Conservation (phyloP, 2,888 invertebrate species). For the Arctia plantaginis region DNA sequence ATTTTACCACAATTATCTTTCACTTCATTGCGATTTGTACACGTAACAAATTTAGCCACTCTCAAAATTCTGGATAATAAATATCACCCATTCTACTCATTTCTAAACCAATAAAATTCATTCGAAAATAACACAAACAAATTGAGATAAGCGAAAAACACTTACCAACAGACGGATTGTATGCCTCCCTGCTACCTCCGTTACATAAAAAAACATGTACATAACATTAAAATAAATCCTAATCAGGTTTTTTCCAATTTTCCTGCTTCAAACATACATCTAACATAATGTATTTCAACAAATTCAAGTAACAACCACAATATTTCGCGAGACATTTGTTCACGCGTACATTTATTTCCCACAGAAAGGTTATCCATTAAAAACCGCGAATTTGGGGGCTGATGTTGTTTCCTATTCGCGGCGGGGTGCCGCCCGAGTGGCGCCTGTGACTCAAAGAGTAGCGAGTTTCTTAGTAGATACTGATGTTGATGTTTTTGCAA, state of each 20-base stretch:
- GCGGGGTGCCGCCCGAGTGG: slow-evolving; percentile 49
- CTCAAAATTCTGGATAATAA: too few relatives aligned
- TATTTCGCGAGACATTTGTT: slow-evolving; percentile 27
- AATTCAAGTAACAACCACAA: slow-evolving; percentile 13
- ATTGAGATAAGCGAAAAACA: neutral
- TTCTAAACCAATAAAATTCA: too few relatives aligned
- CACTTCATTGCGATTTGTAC: too few relatives aligned
- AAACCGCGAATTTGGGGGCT: slow-evolving; percentile 56
- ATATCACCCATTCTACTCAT: too few relatives aligned
- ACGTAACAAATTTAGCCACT: too few relatives aligned
- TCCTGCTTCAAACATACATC: slow-evolving; percentile 11
- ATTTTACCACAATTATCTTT: too few relatives aligned
- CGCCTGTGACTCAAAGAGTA: slow-evolving; percentile 47
- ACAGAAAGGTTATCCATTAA: slow-evolving; percentile 54
- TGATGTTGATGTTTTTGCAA: slow-evolving; percentile 20
- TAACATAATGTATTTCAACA: slow-evolving; percentile 8
- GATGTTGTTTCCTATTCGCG: slow-evolving; percentile 52
- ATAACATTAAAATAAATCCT: neutral
- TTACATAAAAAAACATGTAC: neutral
- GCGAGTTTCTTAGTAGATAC: rapidly evolving
- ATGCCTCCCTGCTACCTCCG: neutral
- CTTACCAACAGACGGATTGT: neutral
- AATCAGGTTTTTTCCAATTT: slow-evolving; percentile 2
- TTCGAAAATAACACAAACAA: too few relatives aligned
- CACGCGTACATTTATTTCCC: slow-evolving; percentile 41